phyloP scores from a whole-genome alignment of 2,797 vertebrate genomes.

The Natrix natrix region DNA sequence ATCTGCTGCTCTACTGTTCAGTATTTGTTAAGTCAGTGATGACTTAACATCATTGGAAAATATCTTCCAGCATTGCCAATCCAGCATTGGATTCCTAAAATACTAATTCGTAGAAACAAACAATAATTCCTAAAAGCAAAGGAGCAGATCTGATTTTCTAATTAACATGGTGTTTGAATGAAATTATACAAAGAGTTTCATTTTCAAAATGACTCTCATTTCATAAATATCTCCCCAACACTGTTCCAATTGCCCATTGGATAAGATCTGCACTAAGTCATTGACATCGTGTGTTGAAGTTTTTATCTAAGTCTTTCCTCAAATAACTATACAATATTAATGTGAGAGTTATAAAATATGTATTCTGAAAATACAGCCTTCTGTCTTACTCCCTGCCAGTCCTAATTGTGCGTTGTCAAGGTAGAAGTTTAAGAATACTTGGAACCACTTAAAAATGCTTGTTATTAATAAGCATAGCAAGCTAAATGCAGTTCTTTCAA shows the following conservation, averaged over 20 bases:
- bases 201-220: constrained; percentile 24
- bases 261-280: constrained; percentile 14
- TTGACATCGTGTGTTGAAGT: rapidly evolving
- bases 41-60: background rate
- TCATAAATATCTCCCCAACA: background rate
- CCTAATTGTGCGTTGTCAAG: background rate
- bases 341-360: constrained; percentile 5
- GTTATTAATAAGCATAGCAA: background rate
- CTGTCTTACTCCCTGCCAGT: background rate
- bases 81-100: background rate
- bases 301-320: background rate
- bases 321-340: constrained; percentile 32
- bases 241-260: constrained; percentile 23
- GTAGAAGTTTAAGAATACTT: background rate
- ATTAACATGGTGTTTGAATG: background rate
- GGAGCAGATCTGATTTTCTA: constrained; percentile 9
- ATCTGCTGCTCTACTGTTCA: background rate
- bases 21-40: background rate
- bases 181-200: constrained; percentile 29
- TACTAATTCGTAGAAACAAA: constrained; percentile 23
- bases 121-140: background rate
- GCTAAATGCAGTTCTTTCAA: background rate
- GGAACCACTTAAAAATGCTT: background rate
- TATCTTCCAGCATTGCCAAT: background rate
- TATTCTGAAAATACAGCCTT: constrained; percentile 10